A percentile compares a stretch with the other conserved stretches of the same genome.
These are phyloP conservation scores for Echinometra lucunter DNA, from an alignment of 53 echinoderm and acorn worm species.

Conservation along the genomic window DNA sequence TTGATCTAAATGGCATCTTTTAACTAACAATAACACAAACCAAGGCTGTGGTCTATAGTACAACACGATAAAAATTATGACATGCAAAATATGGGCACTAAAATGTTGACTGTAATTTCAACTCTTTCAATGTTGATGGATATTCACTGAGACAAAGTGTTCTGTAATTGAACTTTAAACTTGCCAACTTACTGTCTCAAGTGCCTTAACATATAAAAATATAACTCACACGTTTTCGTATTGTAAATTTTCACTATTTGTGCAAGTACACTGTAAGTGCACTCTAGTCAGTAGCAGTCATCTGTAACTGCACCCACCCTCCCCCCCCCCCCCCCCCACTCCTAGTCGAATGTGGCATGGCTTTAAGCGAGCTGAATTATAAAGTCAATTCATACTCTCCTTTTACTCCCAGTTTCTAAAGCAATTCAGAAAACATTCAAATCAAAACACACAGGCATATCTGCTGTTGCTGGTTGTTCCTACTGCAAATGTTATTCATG, in stretches of 20 bases:
- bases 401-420: no score
- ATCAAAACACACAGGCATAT: no score
- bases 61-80: not conserved
- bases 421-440: no score
- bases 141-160: not conserved
- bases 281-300: no score
- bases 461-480: no score
- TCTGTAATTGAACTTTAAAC: constrained; percentile 45
- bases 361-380: no score
- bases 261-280: not conserved
- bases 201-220: constrained; percentile 26
- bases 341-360: no score
- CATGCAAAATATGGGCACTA: constrained; percentile 3
- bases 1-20: constrained; percentile 28
- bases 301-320: no score
- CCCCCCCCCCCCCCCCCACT: no score
- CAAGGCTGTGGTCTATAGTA: constrained; percentile 28
- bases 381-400: no score
- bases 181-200: not conserved
- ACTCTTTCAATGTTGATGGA: constrained; percentile 31
- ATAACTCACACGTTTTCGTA: not conserved
- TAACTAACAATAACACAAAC: constrained; percentile 41
- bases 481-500: no score
- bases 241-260: not conserved
- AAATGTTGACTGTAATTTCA: not conserved